Base-by-base conservation (phyloP, 2,888 invertebrate genomes). In the Apantesis nais region DNA sequence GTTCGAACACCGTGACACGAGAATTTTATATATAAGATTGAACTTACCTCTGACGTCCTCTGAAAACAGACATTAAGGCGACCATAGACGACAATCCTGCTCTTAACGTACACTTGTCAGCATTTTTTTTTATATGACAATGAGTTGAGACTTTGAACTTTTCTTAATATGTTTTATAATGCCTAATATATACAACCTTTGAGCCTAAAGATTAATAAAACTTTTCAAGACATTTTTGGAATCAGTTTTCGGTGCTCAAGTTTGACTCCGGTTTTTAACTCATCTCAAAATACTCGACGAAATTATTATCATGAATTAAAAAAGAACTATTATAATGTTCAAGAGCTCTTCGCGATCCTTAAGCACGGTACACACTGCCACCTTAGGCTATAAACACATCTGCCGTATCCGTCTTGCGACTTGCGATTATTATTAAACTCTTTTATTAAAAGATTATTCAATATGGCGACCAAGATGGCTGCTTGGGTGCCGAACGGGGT, bases 401-500 rank as follows among this genome's bases (percentile, higher is more conserved):
- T 82, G 82, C 82, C 81, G 77, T 78, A 83, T 80, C 85, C 84
- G 81, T 85, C 84, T 84, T 85, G 80, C 85, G 85, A 88, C 83
- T 83, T 85, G 80, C 86, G 85, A 88, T 90, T 92, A 92, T 88
- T 89, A 88, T 88, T 84, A 85, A 85, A 88, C 86, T 88, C 88
- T 89, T 66, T 89, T 89, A 84, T 88, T 88, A 89, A 90, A 91
- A 89, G 88, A 88, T 87, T 88, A 91, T 89, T 88, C 86, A 90
- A 91, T 81, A 91, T 89, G 89, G 90, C 89, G 89, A 86, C 71
- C 88, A 93, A 93, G 84, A 93, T 94, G 93, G 93, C 92, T 85
- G 89, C 74, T 73, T 91, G 92, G 93, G 93, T 93, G 93, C 90
- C 76, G 66, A 73, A 81, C 73, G 81, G 79, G 83, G 83, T 82